Conservation (phyloP, 2,113 vertebrate genomes). For the Megaleporinus macrocephalus region DNA sequence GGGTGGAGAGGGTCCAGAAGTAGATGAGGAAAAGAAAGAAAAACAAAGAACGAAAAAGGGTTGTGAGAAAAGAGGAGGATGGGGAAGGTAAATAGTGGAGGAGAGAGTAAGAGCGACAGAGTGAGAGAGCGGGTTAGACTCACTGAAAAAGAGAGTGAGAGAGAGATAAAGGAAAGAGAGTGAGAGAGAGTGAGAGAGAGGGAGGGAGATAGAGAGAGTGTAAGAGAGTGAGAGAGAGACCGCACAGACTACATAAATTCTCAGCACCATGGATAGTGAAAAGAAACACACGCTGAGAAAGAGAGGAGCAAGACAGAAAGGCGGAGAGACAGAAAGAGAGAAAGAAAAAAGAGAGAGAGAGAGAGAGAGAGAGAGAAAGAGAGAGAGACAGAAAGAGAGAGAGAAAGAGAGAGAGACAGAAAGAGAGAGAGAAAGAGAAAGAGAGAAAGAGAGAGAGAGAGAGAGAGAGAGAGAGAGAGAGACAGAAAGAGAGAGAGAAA, state of each 20-base stretch:
- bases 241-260: constrained; percentile 20
- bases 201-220: neutral
- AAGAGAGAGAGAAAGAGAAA: neutral
- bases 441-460: neutral
- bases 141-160: neutral
- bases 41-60: constrained; percentile 35
- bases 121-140: neutral
- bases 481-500: neutral
- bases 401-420: too few species aligned
- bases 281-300: too few species aligned
- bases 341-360: neutral
- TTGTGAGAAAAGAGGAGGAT: neutral
- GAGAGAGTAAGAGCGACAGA: neutral
- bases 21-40: constrained; percentile 2
- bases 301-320: neutral
- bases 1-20: neutral
- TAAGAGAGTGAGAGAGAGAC: neutral
- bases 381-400: too few species aligned
- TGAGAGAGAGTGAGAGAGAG: neutral
- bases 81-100: neutral
- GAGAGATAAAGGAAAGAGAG: constrained; percentile 11
- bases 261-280: constrained; percentile 73
- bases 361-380: too few species aligned
- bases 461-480: neutral
- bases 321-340: constrained; percentile 6